Evolutionary conservation across 2,797 vertebrate species (phyloP).

Genomic region (Gallinago nigripennis): DNA sequence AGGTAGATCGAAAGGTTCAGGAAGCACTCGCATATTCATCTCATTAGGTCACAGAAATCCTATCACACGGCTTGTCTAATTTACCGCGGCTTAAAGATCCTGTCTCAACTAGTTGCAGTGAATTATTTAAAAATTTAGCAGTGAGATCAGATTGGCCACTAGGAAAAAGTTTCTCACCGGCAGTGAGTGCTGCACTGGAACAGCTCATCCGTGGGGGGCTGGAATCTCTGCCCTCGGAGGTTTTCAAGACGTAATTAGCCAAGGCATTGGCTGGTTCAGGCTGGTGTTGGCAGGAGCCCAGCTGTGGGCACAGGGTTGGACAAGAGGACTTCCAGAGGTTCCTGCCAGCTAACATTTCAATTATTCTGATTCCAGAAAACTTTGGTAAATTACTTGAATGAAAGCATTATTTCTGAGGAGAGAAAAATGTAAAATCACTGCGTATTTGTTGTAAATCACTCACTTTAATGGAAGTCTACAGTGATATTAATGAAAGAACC

Average conservation of each 20-base stretch:
- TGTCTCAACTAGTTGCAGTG: slow-evolving; percentile 47
- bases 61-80: not conserved
- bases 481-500: not conserved
- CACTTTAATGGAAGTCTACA: not conserved
- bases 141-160: not conserved
- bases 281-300: not conserved
- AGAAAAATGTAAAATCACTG: not conserved
- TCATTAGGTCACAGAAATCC: slow-evolving; percentile 32
- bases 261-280: not conserved
- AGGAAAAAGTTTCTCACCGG: not conserved
- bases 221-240: not conserved
- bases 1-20: not conserved
- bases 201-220: not conserved
- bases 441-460: not conserved
- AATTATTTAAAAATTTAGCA: slow-evolving; percentile 31
- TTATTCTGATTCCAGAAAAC: not conserved
- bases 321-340: not conserved
- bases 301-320: not conserved
- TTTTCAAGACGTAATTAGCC: not conserved
- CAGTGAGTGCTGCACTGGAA: not conserved
- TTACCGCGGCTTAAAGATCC: not conserved
- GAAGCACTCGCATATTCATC: slow-evolving; percentile 29
- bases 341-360: not conserved
- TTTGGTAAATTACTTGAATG: not conserved
- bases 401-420: not conserved